Evolutionary conservation across 2,797 vertebrate genomes (phyloP), one percentile per base, ranked within the genome.

Genomic region (Harpagifer antarcticus): DNA sequence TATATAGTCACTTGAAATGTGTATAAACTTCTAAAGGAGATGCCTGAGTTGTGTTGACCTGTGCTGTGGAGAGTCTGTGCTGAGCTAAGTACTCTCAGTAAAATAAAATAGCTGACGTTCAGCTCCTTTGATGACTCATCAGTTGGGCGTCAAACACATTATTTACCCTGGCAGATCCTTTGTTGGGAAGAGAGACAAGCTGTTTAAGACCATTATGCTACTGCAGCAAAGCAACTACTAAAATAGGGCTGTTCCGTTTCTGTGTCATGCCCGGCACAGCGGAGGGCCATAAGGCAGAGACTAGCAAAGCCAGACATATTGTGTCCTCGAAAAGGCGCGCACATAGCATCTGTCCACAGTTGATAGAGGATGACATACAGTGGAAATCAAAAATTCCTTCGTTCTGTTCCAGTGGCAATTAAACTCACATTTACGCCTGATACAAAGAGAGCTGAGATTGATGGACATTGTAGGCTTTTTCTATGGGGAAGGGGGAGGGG

Each of bases 361-460:
- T 85, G 90, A 94, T 91, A 92, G 78, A 91, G 86, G 68, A 76
- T 84, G 86, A 90, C 85, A 83, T 83, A 88, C 86, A 73, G 87
- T 78, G 65, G 44, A 71, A 87, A 81, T 65, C 65, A 58, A 78
- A 85, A 86, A 76, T 59, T 16, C 79, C 55, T 61, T 81, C 69
- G 60, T 74, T 91, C 78, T 71, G 72, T 83, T 90, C 88, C 88
- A 83, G 67, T 43, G 11, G 88, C 87, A 93, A 93, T 94, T 93
- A 93, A 93, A 93, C 87, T 86, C 83, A 68, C 93, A 92, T 93
- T 89, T 91, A 87, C 61, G 56, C 72, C 68, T 63, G 81, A 84
- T 87, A 86, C 78, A 86, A 90, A 89, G 65, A 70, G 71, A 85
- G 83, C 45, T 27, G 74, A 85, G 88, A 91, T 84, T 90, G 92